Percentiles rank a stretch among this genome's conserved stretches.
phyloP scores from a whole-genome alignment of 2,797 vertebrate species.

The Enteromius unitaeniatus region DNA sequence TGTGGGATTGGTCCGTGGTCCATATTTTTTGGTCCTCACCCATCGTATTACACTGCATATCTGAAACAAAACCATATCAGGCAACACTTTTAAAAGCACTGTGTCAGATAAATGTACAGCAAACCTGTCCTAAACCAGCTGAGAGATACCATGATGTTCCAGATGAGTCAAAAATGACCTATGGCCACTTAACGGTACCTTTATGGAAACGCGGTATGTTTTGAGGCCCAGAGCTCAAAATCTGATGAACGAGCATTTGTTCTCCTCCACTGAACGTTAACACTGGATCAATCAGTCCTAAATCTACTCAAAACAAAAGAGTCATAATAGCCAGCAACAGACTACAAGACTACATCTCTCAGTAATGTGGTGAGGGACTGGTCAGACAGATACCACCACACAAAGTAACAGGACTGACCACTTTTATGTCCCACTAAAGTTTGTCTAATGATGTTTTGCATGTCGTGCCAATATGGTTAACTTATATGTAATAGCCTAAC shows the following conservation, averaged over 20 bases:
- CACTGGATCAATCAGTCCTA: too few relatives aligned
- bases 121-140: conserved; percentile 47
- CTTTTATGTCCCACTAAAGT: not conserved
- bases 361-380: conserved; percentile 1
- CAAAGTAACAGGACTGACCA: not conserved
- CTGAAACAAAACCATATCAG: conserved; percentile 22
- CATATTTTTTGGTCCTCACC: conserved; percentile 24
- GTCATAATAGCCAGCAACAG: not conserved
- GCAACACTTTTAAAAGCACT: conserved; percentile 30
- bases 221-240: not conserved
- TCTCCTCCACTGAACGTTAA: too few relatives aligned
- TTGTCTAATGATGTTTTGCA: not conserved
- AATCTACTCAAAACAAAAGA: too few relatives aligned
- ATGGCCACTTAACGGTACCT: not conserved
- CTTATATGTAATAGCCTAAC: too few relatives aligned
- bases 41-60: conserved; percentile 2
- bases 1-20: conserved; percentile 16
- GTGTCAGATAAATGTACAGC: conserved; percentile 8
- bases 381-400: conserved; percentile 28
- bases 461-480: too few relatives aligned
- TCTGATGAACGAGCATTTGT: not conserved
- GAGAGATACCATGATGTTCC: conserved; percentile 36
- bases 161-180: not conserved
- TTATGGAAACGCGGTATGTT: not conserved
- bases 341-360: not conserved